A percentile compares a stretch with the other conserved stretches of the same genome.
Evolutionary conservation across 1,140 invertebrate species (phyloP).

Genomic region (Psilanteris sp.): DNA sequence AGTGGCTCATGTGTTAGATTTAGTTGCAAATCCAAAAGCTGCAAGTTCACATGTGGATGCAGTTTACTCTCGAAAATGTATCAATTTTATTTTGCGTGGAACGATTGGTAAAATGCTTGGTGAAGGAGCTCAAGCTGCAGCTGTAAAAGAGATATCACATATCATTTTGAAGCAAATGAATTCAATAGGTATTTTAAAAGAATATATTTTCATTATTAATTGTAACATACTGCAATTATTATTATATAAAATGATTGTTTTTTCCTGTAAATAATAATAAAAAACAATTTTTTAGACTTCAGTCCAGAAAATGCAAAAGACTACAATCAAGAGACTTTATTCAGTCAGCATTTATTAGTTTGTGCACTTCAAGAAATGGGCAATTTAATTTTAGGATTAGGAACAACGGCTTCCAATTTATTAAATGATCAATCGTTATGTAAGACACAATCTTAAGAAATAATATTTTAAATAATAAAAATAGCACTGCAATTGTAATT

Average conservation of each 20-base stretch:
- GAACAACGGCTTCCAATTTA: constrained; percentile 94
- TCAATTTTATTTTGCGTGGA: constrained; percentile 95
- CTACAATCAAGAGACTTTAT: constrained; percentile 92
- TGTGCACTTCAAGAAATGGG: constrained; percentile 96
- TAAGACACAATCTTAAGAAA: constrained; percentile 55
- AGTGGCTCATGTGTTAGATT: constrained; percentile 92
- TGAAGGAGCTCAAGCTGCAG: constrained; percentile 97
- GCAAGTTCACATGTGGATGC: constrained; percentile 97
- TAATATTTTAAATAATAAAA: no score
- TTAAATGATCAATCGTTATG: constrained; percentile 92
- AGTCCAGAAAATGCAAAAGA: constrained; percentile 94
- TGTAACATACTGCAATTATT: no score
- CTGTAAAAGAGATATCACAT: constrained; percentile 95
- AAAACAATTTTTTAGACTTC: constrained; percentile 82
- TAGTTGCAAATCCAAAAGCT: constrained; percentile 96
- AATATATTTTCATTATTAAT: constrained; percentile 13
- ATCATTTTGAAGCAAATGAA: constrained; percentile 97
- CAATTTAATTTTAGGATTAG: constrained; percentile 91
- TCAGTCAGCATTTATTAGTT: constrained; percentile 95
- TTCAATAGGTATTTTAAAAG: constrained; percentile 84
- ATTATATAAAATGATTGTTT: no score
- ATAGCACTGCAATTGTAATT: no score
- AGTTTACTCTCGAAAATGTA: constrained; percentile 98
- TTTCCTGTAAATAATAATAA: no score
- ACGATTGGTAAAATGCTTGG: constrained; percentile 95